Evolutionary conservation across 2,113 vertebrate species (phyloP), one percentile per base, ranked within the genome.

Genomic region (Percopsis transmontana): DNA sequence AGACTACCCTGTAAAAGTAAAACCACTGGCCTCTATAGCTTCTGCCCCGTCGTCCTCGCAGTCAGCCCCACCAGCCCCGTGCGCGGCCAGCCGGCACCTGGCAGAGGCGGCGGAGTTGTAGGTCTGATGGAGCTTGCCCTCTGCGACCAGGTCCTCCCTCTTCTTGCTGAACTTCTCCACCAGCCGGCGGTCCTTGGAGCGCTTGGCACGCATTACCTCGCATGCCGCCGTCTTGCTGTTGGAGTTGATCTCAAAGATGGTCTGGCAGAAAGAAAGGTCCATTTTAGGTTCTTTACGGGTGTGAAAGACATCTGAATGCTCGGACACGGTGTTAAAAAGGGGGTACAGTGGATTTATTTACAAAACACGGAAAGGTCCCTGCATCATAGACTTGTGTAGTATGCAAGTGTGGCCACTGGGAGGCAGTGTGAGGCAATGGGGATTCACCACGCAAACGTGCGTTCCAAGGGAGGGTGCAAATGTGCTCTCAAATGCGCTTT

Each of bases 241-340:
- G n/a, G 97, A 90, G 0, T 95, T 97, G 90, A 99, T 96, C 90
- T 99, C 97, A 10, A 99, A 99, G 81, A 99, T 98, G 1, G 97
- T 99, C 97, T 99, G 72, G 0, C 39, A 23, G 64, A 21, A 45
- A 23, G 4, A 11, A 15, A 61, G 27, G 5, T 52, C 19, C 13
- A 11, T 52, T 10, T 9, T 10, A 12, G 21, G 23, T 57, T 27
- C 2, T 23, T 10, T 3, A 27, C 1, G 18, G 13, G 2, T 57
- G 5, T 13, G 6, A 8, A 23, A 2, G 1, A 50, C 2, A 18
- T 53, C 14, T 8, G 45, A 7, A 15, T 7, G 8, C 6, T 42
- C 40, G 40, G 40, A n/a, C n/a, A n/a, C n/a, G n/a, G n/a, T n/a
- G n/a, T n/a, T n/a, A n/a, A n/a, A n/a, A n/a, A n/a, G n/a, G n/a